Base-by-base conservation (phyloP, 1,140 invertebrate species). In the Drosophila arizonae region DNA sequence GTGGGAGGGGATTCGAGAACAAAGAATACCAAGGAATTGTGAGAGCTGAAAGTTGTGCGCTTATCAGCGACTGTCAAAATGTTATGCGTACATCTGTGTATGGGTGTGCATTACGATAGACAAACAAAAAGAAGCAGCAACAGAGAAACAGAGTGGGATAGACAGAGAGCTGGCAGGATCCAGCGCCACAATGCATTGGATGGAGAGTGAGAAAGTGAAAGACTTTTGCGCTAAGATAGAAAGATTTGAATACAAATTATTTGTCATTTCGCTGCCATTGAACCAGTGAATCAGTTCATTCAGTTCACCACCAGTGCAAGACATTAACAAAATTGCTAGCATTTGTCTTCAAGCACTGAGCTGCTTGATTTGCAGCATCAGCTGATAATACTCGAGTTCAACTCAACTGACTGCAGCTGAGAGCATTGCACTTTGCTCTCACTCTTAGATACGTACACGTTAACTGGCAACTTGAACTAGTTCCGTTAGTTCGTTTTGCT, bases 41-140 rank as follows among this genome's bases (percentile, higher is more conserved):
- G 55, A 11, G 21, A 67, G 24, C 21, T 36, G 51, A 68, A 79
- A 75, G 73, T 78, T 79, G 54, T 57, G 26, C 55, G 21, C 77
- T 67, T 76, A 79, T 79, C 66, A 72, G 41, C 48, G 36, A 46
- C 63, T 76, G 56, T 67, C 77, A 65, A 74, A 74, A 54, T 70
- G 51, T 58, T 58, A 65, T 60, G 70, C 33, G 58, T 28, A 36
- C 33, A 41, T 57, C 36, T 54, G 51, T 48, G 58, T 60, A 54
- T 17, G 45, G 11, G 48, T 21, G 48, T n/a, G 24, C 15, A 36
- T 13, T n/a, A 8, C 26, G 50, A n/a, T n/a, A 45, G 54, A 41
- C 17, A n/a, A 26, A 54, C 5, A 52, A 24, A 46, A 39, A 62
- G 13, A 4, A 50, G 21, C 26, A n/a, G 11, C 21, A 33, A 10